Evolutionary conservation across 2,797 vertebrate species (phyloP).

Genomic region (Aselliscus stoliczkanus): DNA sequence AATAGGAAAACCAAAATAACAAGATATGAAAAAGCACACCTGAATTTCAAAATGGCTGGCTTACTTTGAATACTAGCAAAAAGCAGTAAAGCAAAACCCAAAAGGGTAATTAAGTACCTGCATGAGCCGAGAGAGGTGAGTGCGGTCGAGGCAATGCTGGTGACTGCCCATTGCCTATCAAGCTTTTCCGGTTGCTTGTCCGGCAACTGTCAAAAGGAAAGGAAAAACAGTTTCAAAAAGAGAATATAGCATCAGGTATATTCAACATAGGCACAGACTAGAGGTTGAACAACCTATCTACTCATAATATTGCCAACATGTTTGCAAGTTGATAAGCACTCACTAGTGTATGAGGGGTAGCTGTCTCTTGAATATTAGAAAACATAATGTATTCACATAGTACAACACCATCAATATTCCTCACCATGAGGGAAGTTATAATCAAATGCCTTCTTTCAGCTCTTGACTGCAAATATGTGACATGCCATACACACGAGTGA

Average conservation of each 20-base stretch:
- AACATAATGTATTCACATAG: constrained; percentile 28
- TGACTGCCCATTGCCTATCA: constrained; percentile 95
- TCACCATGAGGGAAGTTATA: background rate
- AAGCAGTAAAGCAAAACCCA: background rate
- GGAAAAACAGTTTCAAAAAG: constrained; percentile 53
- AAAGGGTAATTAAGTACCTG: constrained; percentile 85
- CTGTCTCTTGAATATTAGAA: background rate
- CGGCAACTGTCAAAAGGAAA: constrained; percentile 89
- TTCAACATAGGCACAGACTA: background rate
- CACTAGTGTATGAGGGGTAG: background rate
- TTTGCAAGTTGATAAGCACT: background rate
- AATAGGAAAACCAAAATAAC: background rate
- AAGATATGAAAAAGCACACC: background rate
- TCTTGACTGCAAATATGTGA: background rate
- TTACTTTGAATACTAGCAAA: background rate
- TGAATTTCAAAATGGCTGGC: background rate
- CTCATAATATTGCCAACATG: background rate
- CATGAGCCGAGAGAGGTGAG: constrained; percentile 94
- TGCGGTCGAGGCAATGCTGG: constrained; percentile 94
- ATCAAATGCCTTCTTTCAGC: constrained; percentile 30
- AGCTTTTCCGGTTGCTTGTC: constrained; percentile 96
- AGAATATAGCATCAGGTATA: background rate
- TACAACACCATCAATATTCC: constrained; percentile 50
- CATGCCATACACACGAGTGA: constrained; percentile 52
- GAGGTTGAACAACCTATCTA: background rate